Percentiles rank a stretch among this genome's conserved stretches.
Evolutionary conservation across 2,113 vertebrate species (phyloP).

Genomic region (Xyliphius kryptos): DNA sequence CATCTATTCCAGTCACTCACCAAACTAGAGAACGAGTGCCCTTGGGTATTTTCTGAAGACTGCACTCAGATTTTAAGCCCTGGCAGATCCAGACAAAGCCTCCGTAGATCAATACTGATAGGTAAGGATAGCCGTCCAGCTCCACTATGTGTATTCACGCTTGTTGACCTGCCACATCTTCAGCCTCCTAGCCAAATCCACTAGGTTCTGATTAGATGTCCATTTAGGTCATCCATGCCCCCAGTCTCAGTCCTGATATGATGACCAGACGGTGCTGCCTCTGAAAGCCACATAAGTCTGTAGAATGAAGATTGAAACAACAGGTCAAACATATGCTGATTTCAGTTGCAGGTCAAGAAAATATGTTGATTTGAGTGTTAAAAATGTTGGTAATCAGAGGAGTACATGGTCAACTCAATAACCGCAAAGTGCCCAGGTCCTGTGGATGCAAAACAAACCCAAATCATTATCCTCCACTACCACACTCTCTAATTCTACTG

Average conservation of each 20-base stretch:
- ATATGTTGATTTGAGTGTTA: too few species aligned
- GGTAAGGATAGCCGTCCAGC: conserved; percentile 55
- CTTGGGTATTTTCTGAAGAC: conserved; percentile 48
- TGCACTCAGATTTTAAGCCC: conserved; percentile 39
- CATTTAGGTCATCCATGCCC: conserved; percentile 42
- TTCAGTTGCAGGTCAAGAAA: too few species aligned
- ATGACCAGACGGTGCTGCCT: conserved; percentile 19
- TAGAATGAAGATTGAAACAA: conserved; percentile 17
- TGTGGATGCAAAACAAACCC: too few species aligned
- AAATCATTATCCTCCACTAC: too few species aligned
- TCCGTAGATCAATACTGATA: conserved; percentile 56
- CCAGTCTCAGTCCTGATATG: conserved; percentile 24
- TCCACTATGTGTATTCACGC: conserved; percentile 57
- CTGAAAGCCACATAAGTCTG: conserved; percentile 31
- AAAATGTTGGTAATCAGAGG: too few species aligned
- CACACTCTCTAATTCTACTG: too few species aligned
- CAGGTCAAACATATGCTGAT: too few species aligned
- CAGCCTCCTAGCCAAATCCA: conserved; percentile 55
- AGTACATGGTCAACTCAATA: too few species aligned
- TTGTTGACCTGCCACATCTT: conserved; percentile 59
- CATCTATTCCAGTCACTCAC: conserved; percentile 22
- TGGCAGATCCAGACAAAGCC: conserved; percentile 43
- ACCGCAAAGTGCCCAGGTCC: too few species aligned
- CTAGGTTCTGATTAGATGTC: conserved; percentile 39
- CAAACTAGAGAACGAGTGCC: conserved; percentile 33